Percentiles rank a stretch among this genome's conserved stretches.
These are phyloP conservation scores for Brassicogethes aeneus DNA, from an alignment of 2,888 invertebrate genomes.

Conservation along the genomic window DNA sequence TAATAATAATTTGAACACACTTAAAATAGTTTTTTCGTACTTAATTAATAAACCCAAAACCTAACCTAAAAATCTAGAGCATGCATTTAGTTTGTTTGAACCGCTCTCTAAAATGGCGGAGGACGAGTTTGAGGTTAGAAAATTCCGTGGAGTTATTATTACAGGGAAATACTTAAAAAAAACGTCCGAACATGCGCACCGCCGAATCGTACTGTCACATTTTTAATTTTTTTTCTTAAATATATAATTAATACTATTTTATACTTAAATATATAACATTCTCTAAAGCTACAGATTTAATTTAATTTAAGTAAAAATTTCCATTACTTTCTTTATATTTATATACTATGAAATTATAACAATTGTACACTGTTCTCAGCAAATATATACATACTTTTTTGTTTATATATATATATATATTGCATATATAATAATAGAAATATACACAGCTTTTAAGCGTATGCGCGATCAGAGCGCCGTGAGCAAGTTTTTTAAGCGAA, in stretches of 20 bases:
- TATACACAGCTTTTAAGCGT: slow-evolving; percentile 44
- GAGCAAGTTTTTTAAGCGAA: slow-evolving; percentile 39
- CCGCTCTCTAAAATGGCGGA: slow-evolving; percentile 6
- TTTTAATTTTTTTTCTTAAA: slow-evolving; percentile 22
- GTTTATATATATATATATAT: slow-evolving; percentile 30
- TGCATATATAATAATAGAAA: slow-evolving; percentile 37
- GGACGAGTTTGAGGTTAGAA: slow-evolving; percentile 7
- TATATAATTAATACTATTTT: slow-evolving; percentile 22
- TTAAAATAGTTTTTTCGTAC: slow-evolving; percentile 16
- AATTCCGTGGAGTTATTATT: no score
- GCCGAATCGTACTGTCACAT: slow-evolving; percentile 21
- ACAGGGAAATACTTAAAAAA: no score
- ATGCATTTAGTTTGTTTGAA: no score
- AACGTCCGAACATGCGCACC: background rate
- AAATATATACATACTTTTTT: slow-evolving; percentile 36
- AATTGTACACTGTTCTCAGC: slow-evolving; percentile 41
- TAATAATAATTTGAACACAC: slow-evolving; percentile 21
- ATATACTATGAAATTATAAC: slow-evolving; percentile 44
- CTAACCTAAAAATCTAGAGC: slow-evolving; percentile 14
- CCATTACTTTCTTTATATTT: slow-evolving; percentile 23
- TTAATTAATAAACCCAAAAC: slow-evolving; percentile 18
- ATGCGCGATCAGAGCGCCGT: slow-evolving; percentile 35
- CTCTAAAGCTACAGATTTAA: slow-evolving; percentile 31
- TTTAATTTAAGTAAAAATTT: slow-evolving; percentile 23
- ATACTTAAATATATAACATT: slow-evolving; percentile 30